These are phyloP conservation scores for Lycaena phlaeas DNA, from an alignment of 2,888 invertebrate genomes.

Conservation along the genomic window DNA sequence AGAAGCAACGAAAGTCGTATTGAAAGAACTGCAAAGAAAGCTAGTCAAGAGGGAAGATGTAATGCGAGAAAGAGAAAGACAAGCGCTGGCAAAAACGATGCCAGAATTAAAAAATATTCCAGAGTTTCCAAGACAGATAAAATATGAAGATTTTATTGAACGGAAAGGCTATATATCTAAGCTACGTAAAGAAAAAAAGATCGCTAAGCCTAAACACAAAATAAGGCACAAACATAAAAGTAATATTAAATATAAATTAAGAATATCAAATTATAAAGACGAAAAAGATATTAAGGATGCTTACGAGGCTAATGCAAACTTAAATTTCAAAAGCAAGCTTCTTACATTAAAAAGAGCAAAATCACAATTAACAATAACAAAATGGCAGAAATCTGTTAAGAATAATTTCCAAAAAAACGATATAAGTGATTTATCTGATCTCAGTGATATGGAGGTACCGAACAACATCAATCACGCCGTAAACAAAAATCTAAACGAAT, in stretches of 20 bases:
- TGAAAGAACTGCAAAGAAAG: conserved; percentile 54
- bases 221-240: conserved; percentile 23
- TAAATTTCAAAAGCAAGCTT: conserved; percentile 33
- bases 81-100: conserved; percentile 62
- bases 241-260: conserved; percentile 28
- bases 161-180: conserved; percentile 46
- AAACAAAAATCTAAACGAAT: conserved; percentile 27
- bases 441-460: conserved; percentile 34
- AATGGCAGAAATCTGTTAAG: conserved; percentile 34
- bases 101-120: conserved; percentile 49
- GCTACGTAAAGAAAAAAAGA: conserved; percentile 21
- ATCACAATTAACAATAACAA: conserved; percentile 26
- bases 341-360: conserved; percentile 29
- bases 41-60: conserved; percentile 59
- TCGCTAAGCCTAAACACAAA: conserved; percentile 30
- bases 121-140: conserved; percentile 60
- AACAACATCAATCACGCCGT: conserved; percentile 14
- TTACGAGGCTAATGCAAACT: conserved; percentile 35
- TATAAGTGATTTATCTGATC: conserved; percentile 30
- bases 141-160: conserved; percentile 36
- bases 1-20: conserved; percentile 48
- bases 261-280: conserved; percentile 27
- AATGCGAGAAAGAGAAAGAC: conserved; percentile 63
- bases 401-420: conserved; percentile 13
- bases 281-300: conserved; percentile 32